These are phyloP conservation scores for Brevimyrus niger DNA, from an alignment of 2,113 vertebrate species.

Conservation along the genomic window DNA sequence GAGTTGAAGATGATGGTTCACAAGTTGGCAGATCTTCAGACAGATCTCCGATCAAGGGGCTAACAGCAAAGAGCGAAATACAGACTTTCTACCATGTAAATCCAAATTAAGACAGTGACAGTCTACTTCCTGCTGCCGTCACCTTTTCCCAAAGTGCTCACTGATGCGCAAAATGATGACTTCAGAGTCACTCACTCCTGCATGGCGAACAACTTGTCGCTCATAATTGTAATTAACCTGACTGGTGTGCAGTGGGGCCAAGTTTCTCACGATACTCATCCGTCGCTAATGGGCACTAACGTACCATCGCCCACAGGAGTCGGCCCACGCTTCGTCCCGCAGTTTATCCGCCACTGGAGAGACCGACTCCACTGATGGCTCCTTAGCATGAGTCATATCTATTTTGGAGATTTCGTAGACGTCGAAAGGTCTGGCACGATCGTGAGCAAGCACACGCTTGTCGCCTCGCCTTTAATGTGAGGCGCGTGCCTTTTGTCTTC, in stretches of 20 bases:
- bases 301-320: not conserved
- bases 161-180: not conserved
- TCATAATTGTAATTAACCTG: conserved; percentile 9
- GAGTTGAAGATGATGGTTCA: not conserved
- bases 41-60: not conserved
- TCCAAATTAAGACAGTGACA: not conserved
- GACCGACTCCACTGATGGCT: not conserved
- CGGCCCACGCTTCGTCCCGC: not conserved
- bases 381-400: not conserved
- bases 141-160: not conserved
- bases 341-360: not conserved
- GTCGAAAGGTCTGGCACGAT: not conserved
- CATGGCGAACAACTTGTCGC: not conserved
- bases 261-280: not conserved
- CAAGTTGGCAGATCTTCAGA: not conserved
- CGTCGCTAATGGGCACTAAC: not conserved
- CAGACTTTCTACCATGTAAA: not conserved
- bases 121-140: not conserved
- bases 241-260: not conserved
- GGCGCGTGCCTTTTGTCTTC: not conserved
- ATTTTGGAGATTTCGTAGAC: not conserved
- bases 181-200: not conserved
- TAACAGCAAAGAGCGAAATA: not conserved
- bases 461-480: not conserved
- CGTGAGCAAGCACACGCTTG: not conserved